Base-by-base conservation (phyloP, 2,888 invertebrate species). In the Sthenelais limicola region DNA sequence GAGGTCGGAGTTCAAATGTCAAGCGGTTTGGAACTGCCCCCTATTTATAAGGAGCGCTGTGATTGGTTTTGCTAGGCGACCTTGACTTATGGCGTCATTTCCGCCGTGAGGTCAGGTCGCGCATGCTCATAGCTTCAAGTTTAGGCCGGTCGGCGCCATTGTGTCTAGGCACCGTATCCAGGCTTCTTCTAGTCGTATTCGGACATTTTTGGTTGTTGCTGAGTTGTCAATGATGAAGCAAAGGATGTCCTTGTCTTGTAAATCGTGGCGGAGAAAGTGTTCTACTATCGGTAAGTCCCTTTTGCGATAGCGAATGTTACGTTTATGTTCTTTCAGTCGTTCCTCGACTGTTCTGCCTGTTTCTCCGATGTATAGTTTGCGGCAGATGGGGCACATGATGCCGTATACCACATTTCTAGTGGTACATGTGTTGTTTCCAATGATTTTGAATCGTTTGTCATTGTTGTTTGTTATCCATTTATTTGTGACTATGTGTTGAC, bases 121-220 rank as follows among this genome's bases (percentile, higher is more conserved):
- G n/a, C n/a, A n/a, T n/a, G n/a, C n/a, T 56, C 30, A 56, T 2
- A 56, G 32, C 12, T 56, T 5, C 24, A n/a, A n/a, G 30, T 56
- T 56, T 33, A 56, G 30, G 2, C 56, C 56, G 15, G 5, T 1
- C 1, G 56, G 30, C 7, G 12, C 7, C 32, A 56, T 3, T 5
- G 56, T 56, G 3, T 56, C 1, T 2, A 32, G 15, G 3, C 18
- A 12, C 32, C 32, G 56, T 15, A 56, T 56, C 21, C 24, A 56
- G 5, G 56, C 56, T 18, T 56, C 56, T 32, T 56, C 56, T 21
- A 56, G 56, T 3, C 56, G 2, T 30, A 21, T 56, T 4, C 56
- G 12, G 30, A 28, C 24, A 21, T 56, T 56, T 30, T 18, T 30
- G 15, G 1, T 56, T 5, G 4, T 4, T n/a, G 56, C 12, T 32